Conservation (phyloP, 2,797 vertebrate species). For the Tragelaphus oryx region DNA sequence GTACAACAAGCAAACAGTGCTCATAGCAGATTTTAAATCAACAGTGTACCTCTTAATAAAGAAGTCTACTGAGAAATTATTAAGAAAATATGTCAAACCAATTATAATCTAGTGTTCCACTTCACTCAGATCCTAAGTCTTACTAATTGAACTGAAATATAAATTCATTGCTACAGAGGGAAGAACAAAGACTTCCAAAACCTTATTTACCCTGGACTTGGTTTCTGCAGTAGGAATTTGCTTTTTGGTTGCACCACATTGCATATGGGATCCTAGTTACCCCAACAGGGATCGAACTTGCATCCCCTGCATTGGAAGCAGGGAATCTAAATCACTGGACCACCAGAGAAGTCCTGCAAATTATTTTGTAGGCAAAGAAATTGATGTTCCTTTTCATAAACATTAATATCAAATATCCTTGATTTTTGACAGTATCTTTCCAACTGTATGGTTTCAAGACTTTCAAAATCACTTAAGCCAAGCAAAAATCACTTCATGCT, state of each 20-base stretch:
- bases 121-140: not conserved
- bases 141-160: slow-evolving; percentile 26
- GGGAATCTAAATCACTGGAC: not conserved
- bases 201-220: not conserved
- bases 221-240: not conserved
- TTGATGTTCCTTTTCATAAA: slow-evolving; percentile 9
- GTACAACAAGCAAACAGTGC: slow-evolving; percentile 43
- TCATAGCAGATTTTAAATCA: slow-evolving; percentile 55
- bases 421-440: slow-evolving; percentile 25
- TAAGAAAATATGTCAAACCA: slow-evolving; percentile 18
- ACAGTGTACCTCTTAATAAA: slow-evolving; percentile 28
- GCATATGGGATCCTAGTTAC: not conserved
- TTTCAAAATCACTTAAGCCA: slow-evolving; percentile 24
- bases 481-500: slow-evolving; percentile 13
- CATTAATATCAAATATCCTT: slow-evolving; percentile 23
- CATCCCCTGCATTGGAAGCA: not conserved
- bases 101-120: not conserved
- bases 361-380: not conserved
- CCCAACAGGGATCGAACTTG: not conserved
- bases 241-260: not conserved
- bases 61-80: slow-evolving; percentile 10
- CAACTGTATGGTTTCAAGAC: not conserved
- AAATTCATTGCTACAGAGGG: slow-evolving; percentile 1
- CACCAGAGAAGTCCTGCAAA: not conserved
- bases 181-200: not conserved